Evolutionary conservation across 2,888 invertebrate species (phyloP), one percentile per base, ranked within the genome.

Genomic region (Taphrorychus bicolor): DNA sequence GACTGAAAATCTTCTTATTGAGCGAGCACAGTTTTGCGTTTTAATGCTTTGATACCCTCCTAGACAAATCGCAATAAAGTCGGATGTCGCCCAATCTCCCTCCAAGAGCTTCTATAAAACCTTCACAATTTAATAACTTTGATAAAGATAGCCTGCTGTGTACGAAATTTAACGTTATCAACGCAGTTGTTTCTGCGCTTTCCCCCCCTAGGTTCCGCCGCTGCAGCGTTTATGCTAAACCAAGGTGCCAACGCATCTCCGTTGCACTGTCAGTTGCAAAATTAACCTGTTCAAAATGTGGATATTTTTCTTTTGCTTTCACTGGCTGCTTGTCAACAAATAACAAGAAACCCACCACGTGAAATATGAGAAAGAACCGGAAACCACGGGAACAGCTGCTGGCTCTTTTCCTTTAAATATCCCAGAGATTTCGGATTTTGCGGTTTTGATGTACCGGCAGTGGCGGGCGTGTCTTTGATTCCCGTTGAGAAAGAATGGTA

Each of bases 341-440:
- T 23, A 48, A 62, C 62, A 56, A 48, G 62, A 57, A 62, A 58
- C 61, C 54, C 60, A 71, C 65, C 65, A 69, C 68, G 68, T 70
- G 70, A 72, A 69, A 70, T 70, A 73, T 75, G 75, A 75, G 75
- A 74, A 75, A 76, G 75, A 75, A 75, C 75, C 73, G 76, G 75
- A 76, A 76, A 73, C 73, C 63, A 66, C 69, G 70, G 59, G 70
- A 73, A 72, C 73, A 74, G 73, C 75, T 76, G 73, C 75, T 76
- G 75, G 75, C 76, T 71, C 70, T 72, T 69, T 69, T 64, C 71
- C 74, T 73, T 74, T 71, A 74, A 75, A 74, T 76, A 75, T 14
- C 19, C 14, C 14, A 22, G 32, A n/a, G 32, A 22, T 52, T 53
- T 42, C 5, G 18, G 23, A 53, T 53, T 17, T 42, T n/a, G 14